Evolutionary conservation across 2,797 vertebrate genomes (phyloP).

Genomic region (Phrynocephalus forsythii): DNA sequence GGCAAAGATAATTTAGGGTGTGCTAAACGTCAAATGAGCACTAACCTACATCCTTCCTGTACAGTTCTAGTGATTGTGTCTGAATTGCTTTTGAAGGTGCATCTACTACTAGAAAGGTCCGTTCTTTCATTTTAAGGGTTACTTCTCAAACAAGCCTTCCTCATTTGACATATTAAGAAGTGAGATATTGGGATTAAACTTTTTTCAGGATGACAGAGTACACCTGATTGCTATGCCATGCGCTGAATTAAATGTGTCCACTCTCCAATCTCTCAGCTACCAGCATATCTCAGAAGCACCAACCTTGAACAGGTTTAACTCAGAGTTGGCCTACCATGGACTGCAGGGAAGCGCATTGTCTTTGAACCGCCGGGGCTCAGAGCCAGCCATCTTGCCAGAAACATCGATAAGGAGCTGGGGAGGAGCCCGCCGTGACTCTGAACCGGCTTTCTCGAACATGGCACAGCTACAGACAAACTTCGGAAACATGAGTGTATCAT

Average conservation of each 20-base stretch:
- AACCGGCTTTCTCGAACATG: constrained; percentile 23
- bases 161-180: neutral
- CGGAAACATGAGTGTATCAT: constrained; percentile 34
- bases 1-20: neutral
- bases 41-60: neutral
- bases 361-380: constrained; percentile 66
- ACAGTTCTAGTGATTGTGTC: neutral
- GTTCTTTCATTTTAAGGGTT: neutral
- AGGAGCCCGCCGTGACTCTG: constrained; percentile 14
- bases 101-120: neutral
- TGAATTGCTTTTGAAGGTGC: neutral
- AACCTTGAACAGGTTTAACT: constrained; percentile 49
- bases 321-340: constrained; percentile 61
- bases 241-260: neutral
- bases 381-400: constrained; percentile 65
- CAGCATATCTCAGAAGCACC: constrained; percentile 72
- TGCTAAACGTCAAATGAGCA: neutral
- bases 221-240: neutral
- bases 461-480: constrained; percentile 23
- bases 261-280: constrained; percentile 76
- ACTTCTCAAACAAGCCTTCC: neutral
- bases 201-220: neutral
- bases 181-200: neutral
- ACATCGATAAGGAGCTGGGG: neutral
- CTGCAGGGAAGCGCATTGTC: neutral